Percentiles rank a stretch among this genome's conserved stretches.
phyloP scores from a whole-genome alignment of 2,797 vertebrate genomes.

The Zalophus californianus region DNA sequence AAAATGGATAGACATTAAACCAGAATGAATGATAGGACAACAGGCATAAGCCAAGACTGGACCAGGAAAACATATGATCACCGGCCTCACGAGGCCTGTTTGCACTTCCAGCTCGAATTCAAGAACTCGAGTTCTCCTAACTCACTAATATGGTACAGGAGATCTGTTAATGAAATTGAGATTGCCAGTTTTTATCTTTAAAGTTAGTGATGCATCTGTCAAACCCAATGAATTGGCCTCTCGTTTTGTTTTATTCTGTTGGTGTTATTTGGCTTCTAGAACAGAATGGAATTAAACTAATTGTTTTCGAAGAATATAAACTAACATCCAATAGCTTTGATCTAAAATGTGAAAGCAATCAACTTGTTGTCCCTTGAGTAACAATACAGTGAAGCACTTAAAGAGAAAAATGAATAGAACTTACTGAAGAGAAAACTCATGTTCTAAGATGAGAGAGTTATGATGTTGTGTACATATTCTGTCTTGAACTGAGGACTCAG shows the following conservation, averaged over 20 bases:
- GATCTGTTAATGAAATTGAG: conserved; percentile 7
- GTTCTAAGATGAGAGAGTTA: background rate
- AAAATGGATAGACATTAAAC: background rate
- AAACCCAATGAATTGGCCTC: background rate
- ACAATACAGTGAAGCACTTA: background rate
- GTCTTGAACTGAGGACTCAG: background rate
- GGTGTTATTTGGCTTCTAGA: conserved; percentile 35
- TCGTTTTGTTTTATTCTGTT: conserved; percentile 9
- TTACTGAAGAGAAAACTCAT: background rate
- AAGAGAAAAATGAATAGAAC: background rate
- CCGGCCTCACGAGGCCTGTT: background rate
- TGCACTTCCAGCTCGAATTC: background rate
- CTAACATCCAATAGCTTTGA: background rate
- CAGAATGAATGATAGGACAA: background rate
- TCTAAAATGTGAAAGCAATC: conserved; percentile 34
- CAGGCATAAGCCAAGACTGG: background rate
- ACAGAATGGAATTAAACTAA: conserved; percentile 31
- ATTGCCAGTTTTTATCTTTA: conserved; percentile 39
- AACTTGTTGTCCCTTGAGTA: background rate
- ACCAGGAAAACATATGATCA: background rate
- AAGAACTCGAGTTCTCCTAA: background rate
- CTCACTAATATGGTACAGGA: background rate
- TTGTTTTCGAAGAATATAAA: conserved; percentile 10
- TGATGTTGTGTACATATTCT: background rate
- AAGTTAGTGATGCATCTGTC: conserved; percentile 36